A percentile compares a stretch with the other conserved stretches of the same genome.
phyloP scores from a whole-genome alignment of 2,797 vertebrate genomes.

The Lepidocolaptes lacrymiger region DNA sequence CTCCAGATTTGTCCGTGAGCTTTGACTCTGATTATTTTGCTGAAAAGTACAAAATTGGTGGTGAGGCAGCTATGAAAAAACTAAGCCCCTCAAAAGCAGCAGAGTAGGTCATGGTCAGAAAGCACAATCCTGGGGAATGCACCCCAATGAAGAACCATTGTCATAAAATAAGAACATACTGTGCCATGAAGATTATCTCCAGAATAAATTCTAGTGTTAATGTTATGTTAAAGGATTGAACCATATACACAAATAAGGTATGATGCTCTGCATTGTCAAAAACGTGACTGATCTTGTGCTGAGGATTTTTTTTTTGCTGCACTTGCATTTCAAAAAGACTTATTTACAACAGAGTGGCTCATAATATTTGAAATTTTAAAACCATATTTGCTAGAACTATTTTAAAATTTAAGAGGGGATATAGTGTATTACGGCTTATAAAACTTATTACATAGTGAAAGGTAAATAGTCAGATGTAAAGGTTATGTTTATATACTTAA shows the following conservation, averaged over 20 bases:
- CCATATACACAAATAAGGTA: background rate
- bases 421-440: background rate
- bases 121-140: background rate
- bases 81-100: background rate
- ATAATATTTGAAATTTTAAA: background rate
- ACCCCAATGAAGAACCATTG: background rate
- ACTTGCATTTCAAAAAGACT: background rate
- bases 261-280: background rate
- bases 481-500: conserved; percentile 7
- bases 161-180: background rate
- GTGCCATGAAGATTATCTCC: background rate
- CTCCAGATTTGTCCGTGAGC: conserved; percentile 72
- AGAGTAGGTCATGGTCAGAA: background rate
- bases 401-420: background rate
- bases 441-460: background rate
- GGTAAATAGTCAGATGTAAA: background rate
- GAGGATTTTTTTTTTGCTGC: background rate
- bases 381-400: background rate
- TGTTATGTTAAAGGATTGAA: background rate
- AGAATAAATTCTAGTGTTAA: background rate
- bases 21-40: conserved; percentile 92
- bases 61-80: conserved; percentile 21
- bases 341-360: background rate
- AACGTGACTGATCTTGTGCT: background rate
- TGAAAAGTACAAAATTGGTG: conserved; percentile 80